Conservation (phyloP, 2,888 invertebrate species). For the Sphaeridia pumilis region DNA sequence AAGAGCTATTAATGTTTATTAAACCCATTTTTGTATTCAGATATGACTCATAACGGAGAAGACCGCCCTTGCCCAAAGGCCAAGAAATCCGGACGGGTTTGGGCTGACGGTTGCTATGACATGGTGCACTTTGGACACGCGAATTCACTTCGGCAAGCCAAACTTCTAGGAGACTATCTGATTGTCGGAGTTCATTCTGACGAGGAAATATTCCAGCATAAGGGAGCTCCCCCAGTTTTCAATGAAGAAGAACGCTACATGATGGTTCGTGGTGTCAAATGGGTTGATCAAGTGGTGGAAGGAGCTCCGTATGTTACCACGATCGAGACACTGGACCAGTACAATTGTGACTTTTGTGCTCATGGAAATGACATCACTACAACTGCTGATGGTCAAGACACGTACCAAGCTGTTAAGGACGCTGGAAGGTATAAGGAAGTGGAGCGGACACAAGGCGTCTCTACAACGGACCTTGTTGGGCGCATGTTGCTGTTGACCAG, state of each 20-base stretch:
- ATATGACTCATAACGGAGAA: no score
- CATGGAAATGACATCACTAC: conserved; percentile 99
- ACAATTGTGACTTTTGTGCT: conserved; percentile 96
- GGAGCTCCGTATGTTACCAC: conserved; percentile 97
- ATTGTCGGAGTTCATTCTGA: conserved; percentile 96
- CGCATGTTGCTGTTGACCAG: conserved; percentile 82
- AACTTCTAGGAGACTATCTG: conserved; percentile 83
- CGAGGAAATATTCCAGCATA: conserved; percentile 88
- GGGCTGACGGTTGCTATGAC: conserved; percentile 90
- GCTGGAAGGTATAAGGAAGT: conserved; percentile 80
- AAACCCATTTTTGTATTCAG: no score
- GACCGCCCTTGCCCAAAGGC: no score
- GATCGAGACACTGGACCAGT: conserved; percentile 85
- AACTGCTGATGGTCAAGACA: conserved; percentile 91
- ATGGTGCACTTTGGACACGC: conserved; percentile 99
- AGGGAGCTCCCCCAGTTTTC: conserved; percentile 90
- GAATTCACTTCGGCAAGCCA: conserved; percentile 92
- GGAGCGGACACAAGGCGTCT: conserved; percentile 81
- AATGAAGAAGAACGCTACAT: conserved; percentile 79
- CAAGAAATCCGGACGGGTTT: conserved; percentile 55
- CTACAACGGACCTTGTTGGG: conserved; percentile 94
- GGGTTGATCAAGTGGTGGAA: conserved; percentile 99
- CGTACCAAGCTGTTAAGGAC: conserved; percentile 83
- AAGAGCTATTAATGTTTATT: no score
- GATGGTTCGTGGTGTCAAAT: conserved; percentile 98